These are phyloP conservation scores for Andrena dorsata DNA, from an alignment of 2,888 invertebrate genomes.

Conservation along the genomic window DNA sequence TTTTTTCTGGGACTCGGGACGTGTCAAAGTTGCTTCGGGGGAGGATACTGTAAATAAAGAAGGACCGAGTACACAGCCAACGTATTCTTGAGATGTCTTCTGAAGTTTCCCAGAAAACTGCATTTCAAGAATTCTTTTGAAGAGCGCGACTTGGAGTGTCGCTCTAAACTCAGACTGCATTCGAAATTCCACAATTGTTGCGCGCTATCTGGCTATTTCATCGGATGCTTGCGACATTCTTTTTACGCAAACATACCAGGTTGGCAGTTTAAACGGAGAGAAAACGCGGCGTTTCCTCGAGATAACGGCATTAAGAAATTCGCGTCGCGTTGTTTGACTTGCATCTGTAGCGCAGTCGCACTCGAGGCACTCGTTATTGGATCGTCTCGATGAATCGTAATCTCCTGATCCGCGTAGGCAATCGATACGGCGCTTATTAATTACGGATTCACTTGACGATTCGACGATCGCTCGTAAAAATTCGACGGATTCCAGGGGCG, in stretches of 20 bases:
- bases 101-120: too few species aligned
- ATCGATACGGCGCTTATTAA: slow-evolving; percentile 63
- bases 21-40: too few species aligned
- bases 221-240: background rate
- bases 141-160: too few species aligned
- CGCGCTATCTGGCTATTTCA: background rate
- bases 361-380: slow-evolving; percentile 54
- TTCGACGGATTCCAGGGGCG: slow-evolving; percentile 9
- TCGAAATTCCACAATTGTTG: background rate
- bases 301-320: slow-evolving; percentile 36
- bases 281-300: background rate
- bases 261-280: background rate
- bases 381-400: slow-evolving; percentile 49
- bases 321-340: slow-evolving; percentile 62
- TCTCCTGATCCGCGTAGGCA: slow-evolving; percentile 63
- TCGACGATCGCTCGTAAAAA: slow-evolving; percentile 27
- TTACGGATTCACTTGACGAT: slow-evolving; percentile 52
- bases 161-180: too few species aligned
- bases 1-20: background rate
- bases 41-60: too few species aligned
- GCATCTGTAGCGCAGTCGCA: slow-evolving; percentile 38
- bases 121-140: too few species aligned
- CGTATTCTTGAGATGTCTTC: too few species aligned
- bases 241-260: background rate
- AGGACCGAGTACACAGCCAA: too few species aligned